Evolutionary conservation across 2,888 invertebrate genomes (phyloP), one percentile per base, ranked within the genome.

Genomic region (Drosophila lutescens): DNA sequence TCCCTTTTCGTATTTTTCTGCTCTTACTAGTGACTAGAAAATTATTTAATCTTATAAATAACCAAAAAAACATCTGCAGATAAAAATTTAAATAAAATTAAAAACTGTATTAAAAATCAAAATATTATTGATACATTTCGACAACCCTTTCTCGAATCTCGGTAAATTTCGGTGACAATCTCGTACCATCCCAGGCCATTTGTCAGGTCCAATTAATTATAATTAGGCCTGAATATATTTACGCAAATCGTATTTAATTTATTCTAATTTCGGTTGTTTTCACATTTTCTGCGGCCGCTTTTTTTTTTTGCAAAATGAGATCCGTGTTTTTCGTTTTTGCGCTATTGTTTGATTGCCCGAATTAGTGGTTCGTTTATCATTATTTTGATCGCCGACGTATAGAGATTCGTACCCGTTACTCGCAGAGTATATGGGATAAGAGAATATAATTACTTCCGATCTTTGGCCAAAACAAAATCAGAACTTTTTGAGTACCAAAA

Each of bases 131-230:
- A 4, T 26, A 26, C 26, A 26, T 26, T 32, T 40, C 17, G 57
- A n/a, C 43, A 57, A 61, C 32, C 53, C 53, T 58, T 30, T 7
- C 17, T 30, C 40, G 10, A 38, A 34, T 41, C 9, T 26, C 26
- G 26, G 6, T 10, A 41, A 47, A 41, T 58, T 58, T 34, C n/a
- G 47, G 32, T 17, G 49, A 20, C 34, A 32, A 34, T 49, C 49
- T 34, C 58, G 47, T 38, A 47, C 32, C 38, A 57, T 46, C 38
- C 63, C 50, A 20, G 44, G 36, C 44, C 38, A 65, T 65, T 65
- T 62, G 65, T 53, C 66, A 66, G 54, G 54, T 46, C 44, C 26
- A 66, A 66, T 65, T 65, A 62, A 65, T 65, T 65, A 65, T 62
- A 62, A 65, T 74, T 47, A 59, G 43, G 51, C 23, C 23, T 34